Percentiles rank a stretch among this genome's conserved stretches.
Evolutionary conservation across 1,140 invertebrate species (phyloP).

Genomic region (Nephila pilipes): DNA sequence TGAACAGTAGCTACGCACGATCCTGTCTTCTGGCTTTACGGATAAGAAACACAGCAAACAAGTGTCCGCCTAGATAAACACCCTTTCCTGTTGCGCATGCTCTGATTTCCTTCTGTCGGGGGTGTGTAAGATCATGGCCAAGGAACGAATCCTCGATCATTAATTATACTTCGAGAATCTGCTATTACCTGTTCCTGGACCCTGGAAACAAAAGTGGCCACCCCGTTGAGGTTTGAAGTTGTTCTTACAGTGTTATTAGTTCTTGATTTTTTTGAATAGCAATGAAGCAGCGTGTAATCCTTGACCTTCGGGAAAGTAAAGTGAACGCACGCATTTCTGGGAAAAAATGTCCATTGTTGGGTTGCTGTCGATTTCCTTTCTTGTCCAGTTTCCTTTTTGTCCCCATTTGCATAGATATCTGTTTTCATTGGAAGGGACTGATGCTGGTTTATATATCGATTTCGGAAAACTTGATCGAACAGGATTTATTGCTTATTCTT

Average conservation of each 20-base stretch:
- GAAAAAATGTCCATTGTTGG: neutral
- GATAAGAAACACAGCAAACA: conserved; percentile 30
- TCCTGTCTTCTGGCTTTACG: neutral
- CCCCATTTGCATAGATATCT: neutral
- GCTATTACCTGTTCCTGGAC: neutral
- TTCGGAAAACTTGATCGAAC: neutral
- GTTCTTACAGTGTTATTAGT: neutral
- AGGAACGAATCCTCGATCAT: too few relatives aligned
- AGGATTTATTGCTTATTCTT: neutral
- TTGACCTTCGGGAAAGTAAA: neutral
- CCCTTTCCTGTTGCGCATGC: conserved; percentile 1
- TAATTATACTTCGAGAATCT: too few relatives aligned
- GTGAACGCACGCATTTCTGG: neutral
- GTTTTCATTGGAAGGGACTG: neutral
- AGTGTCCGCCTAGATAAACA: conserved; percentile 30
- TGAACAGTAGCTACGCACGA: conserved; percentile 22
- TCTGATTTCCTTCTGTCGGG: conserved; percentile 5
- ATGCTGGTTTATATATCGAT: neutral
- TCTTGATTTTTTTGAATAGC: neutral
- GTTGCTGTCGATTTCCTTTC: neutral
- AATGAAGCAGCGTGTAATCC: neutral
- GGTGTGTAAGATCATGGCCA: too few relatives aligned
- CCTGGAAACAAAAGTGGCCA: neutral
- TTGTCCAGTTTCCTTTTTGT: neutral
- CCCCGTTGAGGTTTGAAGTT: neutral